phyloP scores from a whole-genome alignment of 2,113 vertebrate species.

The Neodon shergylaensis region DNA sequence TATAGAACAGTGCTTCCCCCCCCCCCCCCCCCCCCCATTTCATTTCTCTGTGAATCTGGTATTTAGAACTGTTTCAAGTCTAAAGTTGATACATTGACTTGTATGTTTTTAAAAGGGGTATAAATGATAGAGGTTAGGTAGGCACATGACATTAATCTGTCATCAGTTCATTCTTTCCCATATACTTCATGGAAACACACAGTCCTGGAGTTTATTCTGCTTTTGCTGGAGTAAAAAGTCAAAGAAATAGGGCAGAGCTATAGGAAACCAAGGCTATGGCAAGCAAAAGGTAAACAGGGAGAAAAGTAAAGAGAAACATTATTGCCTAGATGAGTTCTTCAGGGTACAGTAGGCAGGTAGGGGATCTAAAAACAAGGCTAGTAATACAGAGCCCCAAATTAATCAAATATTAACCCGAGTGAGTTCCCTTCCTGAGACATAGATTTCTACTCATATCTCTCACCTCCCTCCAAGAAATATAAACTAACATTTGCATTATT shows the following conservation, averaged over 20 bases:
- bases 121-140: neutral
- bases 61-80: constrained; percentile 45
- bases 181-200: constrained; percentile 29
- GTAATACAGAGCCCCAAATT: neutral
- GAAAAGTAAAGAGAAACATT: neutral
- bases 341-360: neutral
- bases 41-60: constrained; percentile 41
- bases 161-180: constrained; percentile 4
- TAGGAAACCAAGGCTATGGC: neutral
- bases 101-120: constrained; percentile 44
- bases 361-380: neutral
- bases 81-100: constrained; percentile 49
- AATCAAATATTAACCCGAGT: neutral
- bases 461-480: neutral
- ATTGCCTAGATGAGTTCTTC: neutral
- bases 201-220: constrained; percentile 43
- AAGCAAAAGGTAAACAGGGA: neutral
- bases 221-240: neutral
- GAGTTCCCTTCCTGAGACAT: neutral
- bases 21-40: constrained; percentile 27
- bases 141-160: constrained; percentile 55
- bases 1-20: neutral
- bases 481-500: constrained; percentile 13
- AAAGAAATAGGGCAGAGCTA: neutral
- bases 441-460: neutral